These are phyloP conservation scores for Poecilobothrus nobilitatus DNA, from an alignment of 2,888 invertebrate genomes.

Conservation along the genomic window DNA sequence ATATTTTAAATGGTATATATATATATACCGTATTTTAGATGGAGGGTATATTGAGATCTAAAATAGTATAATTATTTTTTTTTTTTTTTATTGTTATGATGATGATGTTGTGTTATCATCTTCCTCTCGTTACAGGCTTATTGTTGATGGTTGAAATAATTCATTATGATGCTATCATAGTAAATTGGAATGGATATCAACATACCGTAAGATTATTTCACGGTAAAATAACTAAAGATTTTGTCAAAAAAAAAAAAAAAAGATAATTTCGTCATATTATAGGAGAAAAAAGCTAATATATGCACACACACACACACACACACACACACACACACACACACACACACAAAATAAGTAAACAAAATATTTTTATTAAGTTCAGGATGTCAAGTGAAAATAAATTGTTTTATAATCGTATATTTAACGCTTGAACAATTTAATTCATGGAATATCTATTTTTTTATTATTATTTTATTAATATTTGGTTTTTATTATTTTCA, in stretches of 20 bases:
- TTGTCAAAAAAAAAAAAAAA: too few relatives aligned
- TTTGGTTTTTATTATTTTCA: too few relatives aligned
- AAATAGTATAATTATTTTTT: neutral
- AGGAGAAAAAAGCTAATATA: too few relatives aligned
- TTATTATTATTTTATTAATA: neutral
- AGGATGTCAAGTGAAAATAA: neutral
- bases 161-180: neutral
- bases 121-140: conserved; percentile 4
- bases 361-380: neutral
- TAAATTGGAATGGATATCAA: neutral
- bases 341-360: too few relatives aligned
- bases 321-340: too few relatives aligned
- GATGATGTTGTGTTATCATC: neutral
- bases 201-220: neutral
- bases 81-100: neutral
- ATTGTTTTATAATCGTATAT: neutral
- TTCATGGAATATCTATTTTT: neutral
- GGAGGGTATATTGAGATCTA: neutral
- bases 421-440: neutral
- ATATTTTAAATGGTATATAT: too few relatives aligned
- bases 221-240: neutral
- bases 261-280: too few relatives aligned
- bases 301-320: too few relatives aligned
- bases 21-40: too few relatives aligned
- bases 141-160: neutral